Evolutionary conservation across 2,113 vertebrate genomes (phyloP), one percentile per base, ranked within the genome.

Genomic region (Lagopus muta): DNA sequence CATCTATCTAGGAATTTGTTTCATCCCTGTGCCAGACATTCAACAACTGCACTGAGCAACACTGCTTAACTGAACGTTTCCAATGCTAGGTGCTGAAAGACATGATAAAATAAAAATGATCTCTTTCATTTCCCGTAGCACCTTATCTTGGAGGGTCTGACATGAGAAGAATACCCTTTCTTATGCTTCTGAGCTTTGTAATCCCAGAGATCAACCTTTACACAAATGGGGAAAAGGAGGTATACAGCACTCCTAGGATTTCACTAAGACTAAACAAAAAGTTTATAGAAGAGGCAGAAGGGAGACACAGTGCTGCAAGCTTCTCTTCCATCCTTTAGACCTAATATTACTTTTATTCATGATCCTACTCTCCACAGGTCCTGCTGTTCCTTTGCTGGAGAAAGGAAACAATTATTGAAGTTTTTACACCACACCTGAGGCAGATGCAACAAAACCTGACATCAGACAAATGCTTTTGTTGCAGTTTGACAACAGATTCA

Each of bases 1-100:
- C 62, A 50, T 80, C 84, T 94, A 24, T 92, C 89, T 89, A 95
- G 92, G 89, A 93, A 95, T 91, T 70, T 66, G 45, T 91, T 96
- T 95, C 87, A 94, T 89, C 67, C 78, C 43, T 1, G 1, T 91
- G 92, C 94, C 92, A 92, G 78, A 89, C 60, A 69, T 61, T 76
- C 73, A 81, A 22, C 42, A 40, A 82, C 76, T 86, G 45, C 79
- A 89, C 60, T 70, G 38, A 73, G 32, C 25, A 71, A 73, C 92
- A 45, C 77, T 62, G 60, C 81, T 67, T 36, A 79, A 81, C 13
- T 89, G 67, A 50, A 20, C 60, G 82, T 85, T 91, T 73, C 42
- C 4, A 2, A 11, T 82, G 45, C 14, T 64, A 42, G 45, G 45
- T 70, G 70, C 66, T 82, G 54, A 91, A 76, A 50, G 84, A 93